Evolutionary conservation across 2,888 invertebrate genomes (phyloP), one percentile per base, ranked within the genome.

Genomic region (Drosophila crucigera): DNA sequence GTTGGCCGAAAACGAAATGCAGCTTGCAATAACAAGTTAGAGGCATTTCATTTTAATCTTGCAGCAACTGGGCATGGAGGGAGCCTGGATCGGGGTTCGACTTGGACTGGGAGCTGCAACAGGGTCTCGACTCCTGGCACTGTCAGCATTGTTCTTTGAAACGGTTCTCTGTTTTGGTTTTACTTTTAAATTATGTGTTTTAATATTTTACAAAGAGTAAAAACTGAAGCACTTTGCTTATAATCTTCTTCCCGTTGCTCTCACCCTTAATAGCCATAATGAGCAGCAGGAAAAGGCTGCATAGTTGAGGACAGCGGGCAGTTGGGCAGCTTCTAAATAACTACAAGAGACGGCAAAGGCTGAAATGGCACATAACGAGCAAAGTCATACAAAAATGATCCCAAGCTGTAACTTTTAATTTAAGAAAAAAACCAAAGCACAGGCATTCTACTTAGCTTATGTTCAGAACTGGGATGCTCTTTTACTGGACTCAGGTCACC

Each of bases 201-300:
- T 85, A 88, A 90, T 84, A 85, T 84, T 84, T 90, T 58, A 88
- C 84, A 88, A 85, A 88, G 84, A 90, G 86, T 79, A 87, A 83
- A 87, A 82, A 87, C 83, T 69, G 84, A 73, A 67, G 74, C 74
- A 78, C 75, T 88, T 84, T 85, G 83, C 76, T 82, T 87, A 90
- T 78, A 89, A 78, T 89, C 89, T 85, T 79, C 69, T 59, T 59
- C 60, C 68, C 50, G 35, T 9, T 22, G 22, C 33, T 3, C 33
- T 16, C 54, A 9, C 22, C 71, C 73, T 43, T 67, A 65, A 62
- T 58, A 22, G 54, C 63, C 68, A 37, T 89, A 84, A 84, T 84
- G 84, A 84, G 81, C 72, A 67, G 61, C 78, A 62, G 39, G 11
- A 22, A 35, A n/a, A 7, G 50, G 41, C 35, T 39, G 49, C 16